These are phyloP conservation scores for Zoanthus sansibaricus DNA, from an alignment of 92 coral and sea anemone species.

Conservation along the genomic window DNA sequence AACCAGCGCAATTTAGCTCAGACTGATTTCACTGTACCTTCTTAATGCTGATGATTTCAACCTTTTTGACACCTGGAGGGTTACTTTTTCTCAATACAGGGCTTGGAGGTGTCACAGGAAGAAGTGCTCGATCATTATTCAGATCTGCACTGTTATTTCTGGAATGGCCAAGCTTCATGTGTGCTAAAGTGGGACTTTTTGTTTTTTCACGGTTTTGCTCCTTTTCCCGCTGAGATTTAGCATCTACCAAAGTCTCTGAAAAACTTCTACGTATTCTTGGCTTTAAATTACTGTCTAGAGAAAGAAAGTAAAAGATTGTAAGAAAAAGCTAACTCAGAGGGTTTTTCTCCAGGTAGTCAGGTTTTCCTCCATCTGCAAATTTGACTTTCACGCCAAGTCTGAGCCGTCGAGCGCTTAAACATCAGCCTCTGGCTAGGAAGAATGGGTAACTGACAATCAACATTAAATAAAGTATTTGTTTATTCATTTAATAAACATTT, in stretches of 20 bases:
- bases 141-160: conserved; percentile 71
- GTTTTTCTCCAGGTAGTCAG: too few relatives aligned
- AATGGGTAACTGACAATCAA: too few relatives aligned
- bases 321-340: too few relatives aligned
- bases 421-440: too few relatives aligned
- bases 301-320: too few relatives aligned
- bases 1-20: too few relatives aligned
- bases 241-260: conserved; percentile 49
- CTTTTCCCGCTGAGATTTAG: conserved; percentile 59
- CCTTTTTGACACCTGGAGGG: conserved; percentile 50
- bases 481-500: too few relatives aligned
- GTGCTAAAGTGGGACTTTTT: conserved; percentile 92
- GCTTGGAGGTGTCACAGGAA: conserved; percentile 68
- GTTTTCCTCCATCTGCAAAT: too few relatives aligned
- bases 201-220: conserved; percentile 66
- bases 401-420: too few relatives aligned
- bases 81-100: conserved; percentile 89
- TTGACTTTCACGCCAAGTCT: too few relatives aligned
- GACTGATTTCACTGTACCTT: conserved; percentile 55
- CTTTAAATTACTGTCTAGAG: conserved; percentile 17
- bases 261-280: conserved; percentile 47
- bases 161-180: conserved; percentile 87
- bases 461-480: too few relatives aligned
- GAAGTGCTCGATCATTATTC: conserved; percentile 59
- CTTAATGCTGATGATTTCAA: conserved; percentile 57